Evolutionary conservation across 2,113 vertebrate species (phyloP).

Genomic region (Propithecus coquereli): DNA sequence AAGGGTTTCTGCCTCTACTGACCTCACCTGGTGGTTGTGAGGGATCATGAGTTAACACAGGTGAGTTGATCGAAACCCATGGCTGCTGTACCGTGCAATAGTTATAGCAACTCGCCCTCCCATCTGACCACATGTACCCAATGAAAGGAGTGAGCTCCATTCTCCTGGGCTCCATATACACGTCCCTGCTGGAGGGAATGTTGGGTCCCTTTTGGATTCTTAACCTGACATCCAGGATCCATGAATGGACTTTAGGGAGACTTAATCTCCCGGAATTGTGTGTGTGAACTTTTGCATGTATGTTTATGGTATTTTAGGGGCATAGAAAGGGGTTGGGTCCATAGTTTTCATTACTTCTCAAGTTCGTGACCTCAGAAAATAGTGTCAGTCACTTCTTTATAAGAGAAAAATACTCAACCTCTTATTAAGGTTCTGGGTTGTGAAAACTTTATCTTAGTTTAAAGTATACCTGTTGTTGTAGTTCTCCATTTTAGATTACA

Average conservation of each 20-base stretch:
- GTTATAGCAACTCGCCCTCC: accelerated
- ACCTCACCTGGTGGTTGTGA: not conserved
- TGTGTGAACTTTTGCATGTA: not conserved
- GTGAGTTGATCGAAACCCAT: not conserved
- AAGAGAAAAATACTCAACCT: not conserved
- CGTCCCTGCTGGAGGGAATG: not conserved
- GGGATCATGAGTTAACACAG: accelerated
- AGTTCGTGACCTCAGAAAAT: not conserved
- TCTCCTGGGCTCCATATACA: accelerated
- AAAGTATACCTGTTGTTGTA: not conserved
- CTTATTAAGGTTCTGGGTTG: not conserved
- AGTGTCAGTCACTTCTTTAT: not conserved
- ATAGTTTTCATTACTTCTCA: not conserved
- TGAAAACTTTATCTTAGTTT: not conserved
- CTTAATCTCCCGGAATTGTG: not conserved
- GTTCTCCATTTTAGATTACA: not conserved
- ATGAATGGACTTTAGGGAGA: not conserved
- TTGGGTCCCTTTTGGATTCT: not conserved
- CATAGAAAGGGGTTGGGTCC: not conserved
- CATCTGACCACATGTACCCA: accelerated
- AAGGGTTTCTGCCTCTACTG: not conserved
- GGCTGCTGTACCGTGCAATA: accelerated
- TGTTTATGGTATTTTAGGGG: not conserved
- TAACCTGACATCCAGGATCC: not conserved
- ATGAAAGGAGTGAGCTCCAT: accelerated